Conservation (phyloP, 2,888 invertebrate genomes). For the Octonoba sinensis region DNA sequence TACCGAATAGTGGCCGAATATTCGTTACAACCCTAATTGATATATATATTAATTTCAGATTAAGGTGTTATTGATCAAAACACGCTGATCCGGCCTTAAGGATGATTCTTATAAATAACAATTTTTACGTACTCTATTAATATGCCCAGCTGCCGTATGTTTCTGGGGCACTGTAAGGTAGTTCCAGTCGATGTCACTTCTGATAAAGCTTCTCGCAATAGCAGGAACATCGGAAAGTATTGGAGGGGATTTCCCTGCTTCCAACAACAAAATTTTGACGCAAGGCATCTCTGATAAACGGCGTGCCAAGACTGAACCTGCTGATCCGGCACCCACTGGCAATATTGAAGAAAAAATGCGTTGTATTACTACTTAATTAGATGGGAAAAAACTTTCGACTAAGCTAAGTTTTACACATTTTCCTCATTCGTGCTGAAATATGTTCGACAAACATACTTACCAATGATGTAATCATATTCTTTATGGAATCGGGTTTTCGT, state of each 20-base stretch:
- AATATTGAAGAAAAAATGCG: too few species aligned
- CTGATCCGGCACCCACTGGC: slow-evolving; percentile 43
- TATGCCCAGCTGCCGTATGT: slow-evolving; percentile 14
- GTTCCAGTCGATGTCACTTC: slow-evolving; percentile 42
- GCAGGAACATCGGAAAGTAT: slow-evolving; percentile 43
- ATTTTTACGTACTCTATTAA: slow-evolving; percentile 11
- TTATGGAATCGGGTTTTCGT: slow-evolving; percentile 14
- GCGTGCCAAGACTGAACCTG: slow-evolving; percentile 56
- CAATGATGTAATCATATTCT: slow-evolving; percentile 46
- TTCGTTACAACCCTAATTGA: too few species aligned
- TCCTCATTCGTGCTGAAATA: too few species aligned
- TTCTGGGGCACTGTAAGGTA: slow-evolving; percentile 52
- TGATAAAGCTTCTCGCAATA: slow-evolving; percentile 22
- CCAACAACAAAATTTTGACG: slow-evolving; percentile 42
- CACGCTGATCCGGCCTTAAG: too few species aligned
- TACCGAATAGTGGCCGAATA: too few species aligned
- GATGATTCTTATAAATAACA: too few species aligned
- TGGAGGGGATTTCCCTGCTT: slow-evolving; percentile 57
- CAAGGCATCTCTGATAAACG: slow-evolving; percentile 33
- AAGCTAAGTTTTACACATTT: too few species aligned
- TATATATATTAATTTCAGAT: too few species aligned
- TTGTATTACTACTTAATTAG: too few species aligned
- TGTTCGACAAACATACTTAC: slow-evolving; percentile 1
- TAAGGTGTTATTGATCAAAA: too few species aligned
- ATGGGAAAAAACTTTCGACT: too few species aligned